Percentiles rank a stretch among this genome's conserved stretches.
Conservation (phyloP, 2,888 invertebrate genomes). For the Galerucella calmariensis region DNA sequence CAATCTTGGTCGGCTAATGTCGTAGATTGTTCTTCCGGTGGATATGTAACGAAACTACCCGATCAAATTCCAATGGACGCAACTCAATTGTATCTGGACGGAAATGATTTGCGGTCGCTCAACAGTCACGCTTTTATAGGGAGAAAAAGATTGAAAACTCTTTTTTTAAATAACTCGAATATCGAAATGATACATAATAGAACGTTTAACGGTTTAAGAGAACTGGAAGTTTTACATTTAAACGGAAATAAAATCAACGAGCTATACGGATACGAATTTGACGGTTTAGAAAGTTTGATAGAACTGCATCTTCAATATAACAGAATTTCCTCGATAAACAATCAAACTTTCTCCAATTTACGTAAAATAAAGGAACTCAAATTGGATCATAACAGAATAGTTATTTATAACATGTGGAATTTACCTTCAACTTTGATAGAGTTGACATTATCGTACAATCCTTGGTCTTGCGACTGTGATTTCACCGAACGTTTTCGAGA, state of each 20-base stretch:
- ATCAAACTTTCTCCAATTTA: slow-evolving; percentile 77
- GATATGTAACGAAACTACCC: slow-evolving; percentile 76
- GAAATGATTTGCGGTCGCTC: slow-evolving; percentile 80
- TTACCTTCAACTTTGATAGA: slow-evolving; percentile 73
- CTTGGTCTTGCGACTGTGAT: slow-evolving; percentile 87
- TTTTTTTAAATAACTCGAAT: slow-evolving; percentile 82
- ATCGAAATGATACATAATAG: slow-evolving; percentile 83
- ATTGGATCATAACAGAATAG: slow-evolving; percentile 78
- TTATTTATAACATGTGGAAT: slow-evolving; percentile 78
- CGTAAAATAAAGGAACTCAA: slow-evolving; percentile 74
- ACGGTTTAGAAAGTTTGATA: slow-evolving; percentile 77
- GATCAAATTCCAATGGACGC: slow-evolving; percentile 91
- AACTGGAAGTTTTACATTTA: slow-evolving; percentile 79
- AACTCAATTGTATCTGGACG: slow-evolving; percentile 87
- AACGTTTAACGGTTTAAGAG: slow-evolving; percentile 85
- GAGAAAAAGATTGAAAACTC: slow-evolving; percentile 78
- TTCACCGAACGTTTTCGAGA: slow-evolving; percentile 80
- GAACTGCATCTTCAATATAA: slow-evolving; percentile 82
- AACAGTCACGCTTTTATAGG: slow-evolving; percentile 88
- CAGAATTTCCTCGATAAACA: slow-evolving; percentile 75
- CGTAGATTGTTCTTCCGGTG: slow-evolving; percentile 81
- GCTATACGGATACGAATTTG: slow-evolving; percentile 83
- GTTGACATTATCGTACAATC: slow-evolving; percentile 77
- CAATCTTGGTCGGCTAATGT: slow-evolving; percentile 88
- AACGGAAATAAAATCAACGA: slow-evolving; percentile 78